phyloP scores from a whole-genome alignment of 2,113 vertebrate species.

The Quiscalus mexicanus region DNA sequence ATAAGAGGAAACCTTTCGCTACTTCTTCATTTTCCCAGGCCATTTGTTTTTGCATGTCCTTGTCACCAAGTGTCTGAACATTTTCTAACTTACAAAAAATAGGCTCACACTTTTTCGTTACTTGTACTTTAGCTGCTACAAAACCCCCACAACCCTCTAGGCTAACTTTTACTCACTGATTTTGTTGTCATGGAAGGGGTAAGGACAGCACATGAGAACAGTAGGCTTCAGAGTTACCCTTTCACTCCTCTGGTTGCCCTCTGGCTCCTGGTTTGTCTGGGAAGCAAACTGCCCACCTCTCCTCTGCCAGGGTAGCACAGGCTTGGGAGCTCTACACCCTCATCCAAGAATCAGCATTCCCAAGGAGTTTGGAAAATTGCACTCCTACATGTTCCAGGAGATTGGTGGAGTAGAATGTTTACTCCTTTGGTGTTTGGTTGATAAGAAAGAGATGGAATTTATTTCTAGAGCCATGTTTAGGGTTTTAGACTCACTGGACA shows the following conservation, averaged over 20 bases:
- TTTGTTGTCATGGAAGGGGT: not conserved
- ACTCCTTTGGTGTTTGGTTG: not conserved
- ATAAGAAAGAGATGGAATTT: not conserved
- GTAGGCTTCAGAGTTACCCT: not conserved
- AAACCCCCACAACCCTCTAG: not conserved
- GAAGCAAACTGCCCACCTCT: not conserved
- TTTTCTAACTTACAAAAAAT: not conserved
- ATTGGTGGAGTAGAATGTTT: not conserved
- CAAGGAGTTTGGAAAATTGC: not conserved
- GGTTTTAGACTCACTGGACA: not conserved
- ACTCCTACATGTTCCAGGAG: not conserved
- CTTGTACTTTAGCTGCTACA: not conserved
- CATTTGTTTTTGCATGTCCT: not conserved
- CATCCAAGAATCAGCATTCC: not conserved
- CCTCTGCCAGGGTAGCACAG: not conserved
- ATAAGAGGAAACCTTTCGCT: not conserved
- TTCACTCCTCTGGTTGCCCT: not conserved
- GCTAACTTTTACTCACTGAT: not conserved
- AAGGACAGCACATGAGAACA: not conserved
- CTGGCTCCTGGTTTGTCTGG: not conserved
- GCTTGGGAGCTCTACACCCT: not conserved
- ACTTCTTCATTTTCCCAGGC: not conserved
- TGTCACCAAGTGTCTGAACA: not conserved
- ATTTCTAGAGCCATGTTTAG: not conserved
- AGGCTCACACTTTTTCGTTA: not conserved